phyloP scores from a whole-genome alignment of 2,113 vertebrate species.

The Cervus canadensis region DNA sequence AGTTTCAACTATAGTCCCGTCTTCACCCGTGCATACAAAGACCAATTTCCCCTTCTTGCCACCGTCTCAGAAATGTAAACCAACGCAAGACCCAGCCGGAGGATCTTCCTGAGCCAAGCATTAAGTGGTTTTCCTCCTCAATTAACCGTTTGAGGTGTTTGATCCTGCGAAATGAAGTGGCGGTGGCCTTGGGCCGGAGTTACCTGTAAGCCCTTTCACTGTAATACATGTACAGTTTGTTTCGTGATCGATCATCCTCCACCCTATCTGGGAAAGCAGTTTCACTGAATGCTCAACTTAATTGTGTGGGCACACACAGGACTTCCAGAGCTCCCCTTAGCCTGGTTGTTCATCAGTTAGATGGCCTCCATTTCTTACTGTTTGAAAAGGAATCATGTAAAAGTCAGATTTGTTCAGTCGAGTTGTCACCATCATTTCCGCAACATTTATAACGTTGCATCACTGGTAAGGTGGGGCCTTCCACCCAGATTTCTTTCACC shows the following conservation, averaged over 20 bases:
- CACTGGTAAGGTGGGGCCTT: background rate
- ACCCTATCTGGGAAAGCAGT: conserved; percentile 22
- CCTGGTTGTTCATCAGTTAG: background rate
- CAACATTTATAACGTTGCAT: background rate
- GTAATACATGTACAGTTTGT: background rate
- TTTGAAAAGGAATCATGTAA: background rate
- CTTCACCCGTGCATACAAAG: background rate
- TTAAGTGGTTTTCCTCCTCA: background rate
- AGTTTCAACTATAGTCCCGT: background rate
- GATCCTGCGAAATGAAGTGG: background rate
- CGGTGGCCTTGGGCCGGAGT: background rate
- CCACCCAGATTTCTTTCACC: background rate
- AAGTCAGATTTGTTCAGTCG: background rate
- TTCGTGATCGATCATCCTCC: background rate
- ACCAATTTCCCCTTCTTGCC: background rate
- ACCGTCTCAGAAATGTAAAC: background rate
- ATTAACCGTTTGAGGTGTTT: background rate
- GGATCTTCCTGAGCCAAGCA: background rate
- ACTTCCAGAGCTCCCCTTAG: background rate
- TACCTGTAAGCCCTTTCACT: background rate
- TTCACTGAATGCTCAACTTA: background rate
- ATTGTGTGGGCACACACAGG: background rate
- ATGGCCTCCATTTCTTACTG: background rate
- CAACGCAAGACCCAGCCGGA: background rate
- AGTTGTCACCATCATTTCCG: background rate